Evolutionary conservation across 2,113 vertebrate genomes (phyloP).

Genomic region (Anarrhichthys ocellatus): DNA sequence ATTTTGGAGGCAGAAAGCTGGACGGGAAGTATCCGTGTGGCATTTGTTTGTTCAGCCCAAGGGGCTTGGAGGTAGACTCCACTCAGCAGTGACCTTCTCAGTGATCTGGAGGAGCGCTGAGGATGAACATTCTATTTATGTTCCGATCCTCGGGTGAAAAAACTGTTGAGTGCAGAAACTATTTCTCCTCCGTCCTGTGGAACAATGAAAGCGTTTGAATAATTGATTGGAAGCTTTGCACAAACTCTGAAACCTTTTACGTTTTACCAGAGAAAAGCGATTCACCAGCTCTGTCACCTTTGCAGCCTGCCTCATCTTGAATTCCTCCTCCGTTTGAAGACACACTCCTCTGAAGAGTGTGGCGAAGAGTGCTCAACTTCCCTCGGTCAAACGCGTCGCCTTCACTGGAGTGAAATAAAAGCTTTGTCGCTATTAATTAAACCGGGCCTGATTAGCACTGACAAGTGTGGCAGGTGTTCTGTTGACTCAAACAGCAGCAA

Average conservation of each 20-base stretch:
- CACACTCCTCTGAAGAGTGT: slow-evolving; percentile 14
- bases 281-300: slow-evolving; percentile 42
- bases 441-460: slow-evolving; percentile 35
- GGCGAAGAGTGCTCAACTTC: slow-evolving; percentile 5
- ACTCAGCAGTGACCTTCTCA: slow-evolving; percentile 70
- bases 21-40: slow-evolving; percentile 72
- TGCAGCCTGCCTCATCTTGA: slow-evolving; percentile 39
- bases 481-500: slow-evolving; percentile 53
- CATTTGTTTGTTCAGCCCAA: slow-evolving; percentile 61
- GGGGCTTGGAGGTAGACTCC: slow-evolving; percentile 69
- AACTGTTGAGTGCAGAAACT: slow-evolving; percentile 37
- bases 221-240: slow-evolving; percentile 68
- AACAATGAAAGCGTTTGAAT: slow-evolving; percentile 65
- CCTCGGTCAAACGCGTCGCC: slow-evolving; percentile 34
- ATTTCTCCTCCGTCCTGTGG: slow-evolving; percentile 29
- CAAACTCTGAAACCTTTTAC: slow-evolving; percentile 56
- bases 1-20: slow-evolving; percentile 72
- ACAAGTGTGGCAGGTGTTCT: slow-evolving; percentile 58
- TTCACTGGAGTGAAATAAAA: slow-evolving; percentile 38
- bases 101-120: slow-evolving; percentile 47
- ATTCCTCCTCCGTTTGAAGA: slow-evolving; percentile 38
- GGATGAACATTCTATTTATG: slow-evolving; percentile 69
- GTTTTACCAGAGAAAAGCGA: slow-evolving; percentile 54
- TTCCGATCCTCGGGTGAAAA: slow-evolving; percentile 48
- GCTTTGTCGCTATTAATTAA: slow-evolving; percentile 61